Evolutionary conservation across 2,888 invertebrate species (phyloP), one percentile per base, ranked within the genome.

Genomic region (Dugesia japonica): DNA sequence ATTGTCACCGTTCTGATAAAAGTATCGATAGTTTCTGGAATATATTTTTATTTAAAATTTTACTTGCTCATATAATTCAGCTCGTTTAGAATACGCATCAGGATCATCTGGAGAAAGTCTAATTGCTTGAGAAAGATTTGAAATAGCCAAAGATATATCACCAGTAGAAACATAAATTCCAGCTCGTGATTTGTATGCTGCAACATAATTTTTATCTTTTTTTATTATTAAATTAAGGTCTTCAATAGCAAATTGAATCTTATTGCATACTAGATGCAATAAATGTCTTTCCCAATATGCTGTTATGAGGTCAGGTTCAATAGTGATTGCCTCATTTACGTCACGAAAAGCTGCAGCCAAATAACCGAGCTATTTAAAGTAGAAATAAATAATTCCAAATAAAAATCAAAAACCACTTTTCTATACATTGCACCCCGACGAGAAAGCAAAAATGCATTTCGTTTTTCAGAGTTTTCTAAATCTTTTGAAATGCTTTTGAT

Each of bases 231-330:
- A 81, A 73, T 82, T 82, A 23, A 85, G 81, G 77, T 84, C 84
- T 23, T 83, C 83, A n/a, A 83, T 79, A 0, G 84, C 84, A 23
- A 80, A 81, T 23, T 81, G 79, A 76, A 81, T 81, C 75, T 82
- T 81, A 78, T 82, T 83, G 76, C 82, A 82, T 33, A 84, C 80
- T n/a, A 84, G 77, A 76, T 80, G 82, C 71, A 85, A 78, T 26
- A 84, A 79, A 79, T 84, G 84, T 1, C 84, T 80, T 79, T 85
- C 84, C 84, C 84, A 85, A 80, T 84, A 85, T 0, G 84, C 84
- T 79, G 85, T 83, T 72, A 84, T 77, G 72, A 84, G 76, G 71
- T 80, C 72, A 0, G 83, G 83, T 77, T 84, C 84, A 79, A 82
- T 77, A 71, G 79, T 78, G 74, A 84, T 82, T 20, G 83, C 83